Evolutionary conservation across 2,888 invertebrate species (phyloP).

Genomic region (Cephus rjabovi): DNA sequence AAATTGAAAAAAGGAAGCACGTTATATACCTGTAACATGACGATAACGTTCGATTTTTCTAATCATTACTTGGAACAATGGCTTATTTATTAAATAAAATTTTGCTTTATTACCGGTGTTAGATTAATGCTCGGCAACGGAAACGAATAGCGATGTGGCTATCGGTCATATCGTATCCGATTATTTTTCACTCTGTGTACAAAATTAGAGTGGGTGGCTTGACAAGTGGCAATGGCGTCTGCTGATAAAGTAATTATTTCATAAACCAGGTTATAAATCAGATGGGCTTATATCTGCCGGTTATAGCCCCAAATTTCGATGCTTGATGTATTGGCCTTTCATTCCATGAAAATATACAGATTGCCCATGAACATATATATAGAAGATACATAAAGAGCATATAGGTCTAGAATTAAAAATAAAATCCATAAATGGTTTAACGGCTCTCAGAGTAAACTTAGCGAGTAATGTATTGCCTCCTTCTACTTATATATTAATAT

Average conservation of each 20-base stretch:
- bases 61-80: background rate
- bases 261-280: constrained; percentile 5
- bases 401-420: no score
- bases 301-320: background rate
- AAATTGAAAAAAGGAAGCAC: background rate
- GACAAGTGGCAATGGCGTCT: background rate
- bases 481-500: background rate
- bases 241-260: constrained; percentile 6
- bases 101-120: background rate
- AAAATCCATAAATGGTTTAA: no score
- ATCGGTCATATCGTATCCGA: background rate
- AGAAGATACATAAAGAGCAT: no score
- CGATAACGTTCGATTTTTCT: background rate
- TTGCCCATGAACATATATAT: background rate
- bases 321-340: constrained; percentile 1
- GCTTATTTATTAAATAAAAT: background rate
- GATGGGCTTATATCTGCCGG: background rate
- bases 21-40: background rate
- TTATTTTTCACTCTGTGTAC: background rate
- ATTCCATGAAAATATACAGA: background rate
- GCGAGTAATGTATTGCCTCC: no score
- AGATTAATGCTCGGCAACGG: background rate
- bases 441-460: no score
- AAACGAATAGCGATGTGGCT: background rate
- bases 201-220: background rate